Evolutionary conservation across 2,888 invertebrate species (phyloP), one percentile per base, ranked within the genome.

Genomic region (Drosophila monieri): DNA sequence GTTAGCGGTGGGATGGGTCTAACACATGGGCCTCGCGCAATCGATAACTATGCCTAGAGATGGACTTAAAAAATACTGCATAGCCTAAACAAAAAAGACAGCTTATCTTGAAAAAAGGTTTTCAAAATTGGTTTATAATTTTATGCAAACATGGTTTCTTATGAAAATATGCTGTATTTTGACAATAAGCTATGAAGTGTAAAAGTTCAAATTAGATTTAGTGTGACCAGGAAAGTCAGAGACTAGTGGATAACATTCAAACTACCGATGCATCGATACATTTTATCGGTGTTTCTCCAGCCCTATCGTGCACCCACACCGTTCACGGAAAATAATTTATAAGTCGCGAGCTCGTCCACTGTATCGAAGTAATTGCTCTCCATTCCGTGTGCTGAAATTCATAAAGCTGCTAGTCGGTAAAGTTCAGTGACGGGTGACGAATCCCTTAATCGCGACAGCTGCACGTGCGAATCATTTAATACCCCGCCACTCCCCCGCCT

Each of bases 391-490:
- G 41, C 41, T 15, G 41, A 41, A 43, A 21, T 21, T 6, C 21
- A 9, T 6, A 43, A 43, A 18, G 43, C 18, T 41, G 39, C 39
- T 41, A 43, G 18, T 43, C 43, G 43, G 43, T 43, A 43, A 43
- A 43, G 43, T 43, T 43, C 21, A 2, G 10, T 12, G 12, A 18
- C 10, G 15, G 15, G 15, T 41, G 15, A 43, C 21, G 21, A 18
- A 41, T 41, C 21, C 6, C 12, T 12, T 5, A 18, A 44, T 27
- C 41, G 39, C 47, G 47, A 18, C 47, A 30, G 37, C 47, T 57
- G 57, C 60, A 60, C 60, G 60, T 60, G 60, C 57, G 39, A 46
- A 27, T 15, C 46, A 27, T 39, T 23, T 14, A 12, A 21, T 30
- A n/a, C 14, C 10, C 39, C 23, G 25, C 21, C 43, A 27, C 18